A percentile compares a stretch with the other conserved stretches of the same genome.
These are phyloP conservation scores for Oreochromis aureus DNA, from an alignment of 2,113 vertebrate species.

Conservation along the genomic window DNA sequence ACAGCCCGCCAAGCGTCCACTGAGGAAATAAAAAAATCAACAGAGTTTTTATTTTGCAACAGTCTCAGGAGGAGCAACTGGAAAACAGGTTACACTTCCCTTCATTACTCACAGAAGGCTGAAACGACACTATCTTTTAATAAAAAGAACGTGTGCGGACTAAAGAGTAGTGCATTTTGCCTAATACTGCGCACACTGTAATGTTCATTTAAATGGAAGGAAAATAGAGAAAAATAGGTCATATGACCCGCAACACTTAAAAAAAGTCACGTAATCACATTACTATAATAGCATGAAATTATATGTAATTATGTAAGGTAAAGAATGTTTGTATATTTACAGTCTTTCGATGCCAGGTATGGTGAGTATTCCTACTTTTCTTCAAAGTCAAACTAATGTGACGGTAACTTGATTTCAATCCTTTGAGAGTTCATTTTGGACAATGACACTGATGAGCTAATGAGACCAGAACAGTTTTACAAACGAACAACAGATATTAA, in stretches of 20 bases:
- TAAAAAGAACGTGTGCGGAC: background rate
- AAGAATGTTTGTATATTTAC: background rate
- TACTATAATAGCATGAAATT: background rate
- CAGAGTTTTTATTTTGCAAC: background rate
- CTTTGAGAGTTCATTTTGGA: background rate
- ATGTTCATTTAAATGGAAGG: background rate
- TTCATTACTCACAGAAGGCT: fast-evolving
- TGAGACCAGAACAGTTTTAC: background rate
- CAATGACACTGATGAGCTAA: fast-evolving
- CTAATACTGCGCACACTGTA: background rate
- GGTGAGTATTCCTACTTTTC: background rate
- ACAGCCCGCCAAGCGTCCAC: background rate
- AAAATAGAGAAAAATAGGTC: background rate
- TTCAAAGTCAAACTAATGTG: background rate
- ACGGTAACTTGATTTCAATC: background rate
- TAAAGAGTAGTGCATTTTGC: background rate
- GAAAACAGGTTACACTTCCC: background rate
- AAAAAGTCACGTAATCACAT: background rate
- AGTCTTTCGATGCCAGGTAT: background rate
- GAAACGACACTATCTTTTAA: background rate
- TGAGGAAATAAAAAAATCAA: background rate
- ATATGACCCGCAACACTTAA: background rate
- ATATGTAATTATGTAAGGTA: background rate
- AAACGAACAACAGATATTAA: background rate
- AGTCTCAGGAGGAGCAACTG: background rate